phyloP scores from a whole-genome alignment of 2,113 vertebrate species.

The Gnathonemus longibarbis region DNA sequence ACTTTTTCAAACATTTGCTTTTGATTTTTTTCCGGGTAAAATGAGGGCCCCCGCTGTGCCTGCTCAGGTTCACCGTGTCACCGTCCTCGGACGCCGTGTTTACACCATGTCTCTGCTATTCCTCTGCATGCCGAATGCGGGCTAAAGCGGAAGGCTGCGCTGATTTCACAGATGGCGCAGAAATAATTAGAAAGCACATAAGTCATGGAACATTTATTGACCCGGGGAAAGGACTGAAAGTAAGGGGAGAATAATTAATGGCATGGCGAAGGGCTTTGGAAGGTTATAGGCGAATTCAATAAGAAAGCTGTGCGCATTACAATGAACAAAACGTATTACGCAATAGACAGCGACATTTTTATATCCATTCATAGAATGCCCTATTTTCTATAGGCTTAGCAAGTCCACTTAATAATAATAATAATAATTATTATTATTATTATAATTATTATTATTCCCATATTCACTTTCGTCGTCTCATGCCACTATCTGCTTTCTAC shows the following conservation, averaged over 20 bases:
- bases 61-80: background rate
- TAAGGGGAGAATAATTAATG: conserved; percentile 49
- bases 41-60: background rate
- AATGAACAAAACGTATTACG: background rate
- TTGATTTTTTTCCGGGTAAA: conserved; percentile 13
- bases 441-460: background rate
- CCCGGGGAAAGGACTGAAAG: conserved; percentile 39
- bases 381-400: background rate
- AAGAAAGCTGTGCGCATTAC: background rate
- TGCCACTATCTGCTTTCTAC: background rate
- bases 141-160: background rate
- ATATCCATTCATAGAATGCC: background rate
- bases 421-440: background rate
- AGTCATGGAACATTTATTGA: background rate
- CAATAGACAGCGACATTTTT: background rate
- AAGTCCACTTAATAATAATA: background rate
- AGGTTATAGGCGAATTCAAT: background rate
- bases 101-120: conserved; percentile 56
- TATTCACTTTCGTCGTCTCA: background rate
- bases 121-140: background rate
- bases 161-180: background rate
- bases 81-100: conserved; percentile 15
- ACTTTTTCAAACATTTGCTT: conserved; percentile 45
- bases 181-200: background rate
- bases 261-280: background rate